Evolutionary conservation across 1,140 invertebrate species (phyloP), one percentile per base, ranked within the genome.

Genomic region (Zaprionus gabonicus): DNA sequence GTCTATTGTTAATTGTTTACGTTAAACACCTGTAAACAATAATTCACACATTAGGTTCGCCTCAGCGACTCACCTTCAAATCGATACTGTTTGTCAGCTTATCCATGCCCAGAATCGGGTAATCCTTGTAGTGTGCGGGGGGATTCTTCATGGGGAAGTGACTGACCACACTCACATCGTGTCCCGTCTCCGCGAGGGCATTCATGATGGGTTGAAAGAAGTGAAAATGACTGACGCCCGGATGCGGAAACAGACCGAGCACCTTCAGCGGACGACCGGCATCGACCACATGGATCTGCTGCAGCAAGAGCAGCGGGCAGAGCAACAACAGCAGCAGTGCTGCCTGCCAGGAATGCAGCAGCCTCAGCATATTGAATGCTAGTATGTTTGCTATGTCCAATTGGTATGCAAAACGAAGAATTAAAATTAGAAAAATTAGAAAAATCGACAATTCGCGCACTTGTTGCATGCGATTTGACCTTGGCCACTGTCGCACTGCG

Each of bases 221-320:
- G 36, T 95, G 93, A 77, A 96, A 96, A 83, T 97, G 96, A 82
- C 96, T 97, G 73, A 95, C 95, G 1, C 96, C 95, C 0, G 94
- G 94, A 87, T 96, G 95, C 1, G 95, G 95, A 78, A 96, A 95
- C 34, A 96, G 84, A 1, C 94, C 95, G 5, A 97, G 84, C 31
- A 97, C 95, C 34, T 83, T 94, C 75, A 66, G 62, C 25, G 94
- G 94, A 57, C 94, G 93, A 92, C 88, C 20, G 93, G 91, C 77
- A 93, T 90, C n/a, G 81, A 91, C 57, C 23, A 34, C 34, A 27
- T 27, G 9, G 55, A 34, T 49, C 64, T 13, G 60, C 46, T 20
- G 20, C 10, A 67, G 55, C 55, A 25, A 34, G 9, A 80, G 44
- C 23, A 79, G 36, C 17, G 20, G 31, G 31, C 31, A 34, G 31